phyloP scores from a whole-genome alignment of 2,113 vertebrate genomes.

The Lophura nycthemera region DNA sequence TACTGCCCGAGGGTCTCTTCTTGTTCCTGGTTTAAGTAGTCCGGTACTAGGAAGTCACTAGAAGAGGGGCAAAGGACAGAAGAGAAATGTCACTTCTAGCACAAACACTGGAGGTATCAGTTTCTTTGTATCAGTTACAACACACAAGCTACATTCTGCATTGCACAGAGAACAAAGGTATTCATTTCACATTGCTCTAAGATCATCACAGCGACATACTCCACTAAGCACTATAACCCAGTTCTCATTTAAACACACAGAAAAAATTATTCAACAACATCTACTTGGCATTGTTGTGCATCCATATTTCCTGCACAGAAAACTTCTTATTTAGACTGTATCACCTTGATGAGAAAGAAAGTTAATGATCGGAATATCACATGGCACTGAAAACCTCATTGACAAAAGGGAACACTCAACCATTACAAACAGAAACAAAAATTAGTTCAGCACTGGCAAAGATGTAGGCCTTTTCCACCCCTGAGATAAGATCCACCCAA shows the following conservation, averaged over 20 bases:
- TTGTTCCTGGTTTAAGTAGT: constrained; percentile 97
- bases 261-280: neutral
- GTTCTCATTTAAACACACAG: neutral
- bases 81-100: constrained; percentile 74
- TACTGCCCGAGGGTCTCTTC: constrained; percentile 95
- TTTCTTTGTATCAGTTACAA: constrained; percentile 1
- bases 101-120: neutral
- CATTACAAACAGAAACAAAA: neutral
- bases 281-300: neutral
- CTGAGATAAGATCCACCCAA: neutral
- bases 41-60: constrained; percentile 98
- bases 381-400: neutral
- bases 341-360: constrained; percentile 29
- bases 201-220: neutral
- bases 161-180: neutral
- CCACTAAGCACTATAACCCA: neutral
- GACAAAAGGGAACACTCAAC: neutral
- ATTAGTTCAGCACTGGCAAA: neutral
- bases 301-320: neutral
- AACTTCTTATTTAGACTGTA: neutral
- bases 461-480: neutral
- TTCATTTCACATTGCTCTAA: neutral
- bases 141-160: no score
- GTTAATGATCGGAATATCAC: constrained; percentile 19
- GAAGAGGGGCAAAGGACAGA: constrained; percentile 75